Percentiles rank a stretch among this genome's conserved stretches.
Evolutionary conservation across 2,113 vertebrate genomes (phyloP).

Genomic region (Oncorhynchus kisutch): DNA sequence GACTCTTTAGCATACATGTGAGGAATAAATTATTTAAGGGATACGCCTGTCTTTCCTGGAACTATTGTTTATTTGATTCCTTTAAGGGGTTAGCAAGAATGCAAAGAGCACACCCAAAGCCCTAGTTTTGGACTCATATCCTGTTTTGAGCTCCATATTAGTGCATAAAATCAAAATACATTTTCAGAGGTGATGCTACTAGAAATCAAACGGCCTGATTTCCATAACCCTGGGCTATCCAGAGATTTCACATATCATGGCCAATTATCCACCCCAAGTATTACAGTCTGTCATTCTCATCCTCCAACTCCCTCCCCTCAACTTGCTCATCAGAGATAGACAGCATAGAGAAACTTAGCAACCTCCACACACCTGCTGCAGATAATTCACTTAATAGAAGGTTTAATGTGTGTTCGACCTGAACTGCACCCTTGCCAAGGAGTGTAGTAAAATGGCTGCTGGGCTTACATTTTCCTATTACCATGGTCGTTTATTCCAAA

Average conservation of each 20-base stretch:
- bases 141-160: not conserved
- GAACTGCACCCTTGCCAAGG: not conserved
- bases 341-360: not conserved
- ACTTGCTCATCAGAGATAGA: not conserved
- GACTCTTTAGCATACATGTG: not conserved
- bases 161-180: not conserved
- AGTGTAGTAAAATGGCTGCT: no score
- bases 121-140: no score
- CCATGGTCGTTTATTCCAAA: no score
- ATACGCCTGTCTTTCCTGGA: no score
- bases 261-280: not conserved
- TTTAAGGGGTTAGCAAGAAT: no score
- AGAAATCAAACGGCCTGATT: not conserved
- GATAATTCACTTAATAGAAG: slow-evolving; percentile 7
- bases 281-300: not conserved
- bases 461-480: no score
- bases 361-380: slow-evolving; percentile 7
- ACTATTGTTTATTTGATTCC: no score
- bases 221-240: not conserved
- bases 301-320: not conserved
- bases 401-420: not conserved
- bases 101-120: no score
- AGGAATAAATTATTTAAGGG: not conserved
- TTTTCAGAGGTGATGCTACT: not conserved
- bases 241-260: not conserved